Evolutionary conservation across 2,113 vertebrate genomes (phyloP), one percentile per base, ranked within the genome.

Genomic region (Labrus mixtus): DNA sequence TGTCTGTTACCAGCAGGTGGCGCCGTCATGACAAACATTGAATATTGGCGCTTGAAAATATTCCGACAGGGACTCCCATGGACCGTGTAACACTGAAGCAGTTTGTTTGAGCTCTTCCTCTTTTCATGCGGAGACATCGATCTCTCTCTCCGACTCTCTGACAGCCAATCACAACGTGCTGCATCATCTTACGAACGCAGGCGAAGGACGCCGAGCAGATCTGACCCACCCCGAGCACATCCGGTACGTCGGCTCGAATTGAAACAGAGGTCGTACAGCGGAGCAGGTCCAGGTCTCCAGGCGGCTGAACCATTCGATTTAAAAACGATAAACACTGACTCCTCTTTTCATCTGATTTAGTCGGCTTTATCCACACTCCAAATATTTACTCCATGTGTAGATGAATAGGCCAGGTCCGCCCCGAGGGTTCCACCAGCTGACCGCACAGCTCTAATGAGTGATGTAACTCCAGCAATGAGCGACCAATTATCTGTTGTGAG

Each of bases 401-500:
- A 70, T 76, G 29, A 66, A 60, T 54, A 45, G 15, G 5, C 7
- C 55, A 22, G 8, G 8, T 69, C 22, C 13, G 50, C 70, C 50
- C 41, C 48, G 51, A 13, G 37, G 67, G 56, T 45, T 45, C 39
- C 17, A n/a, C n/a, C 62, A n/a, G 48, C 50, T 57, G 55, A 72
- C 43, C 59, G 11, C 53, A 53, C 37, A 33, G 1, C 50, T 13
- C 39, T 56, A 50, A 72, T 61, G 56, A 71, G 37, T 55, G 56
- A 76, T 50, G 55, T 6, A 11, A 37, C 45, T 43, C 65, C 6
- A 17, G n/a, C 43, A 23, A 10, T 62, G 37, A 59, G 22, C 9
- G 46, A 39, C 61, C 43, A 76, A 59, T 83, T 78, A 69, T 37
- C 37, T 15, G 53, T 4, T 51, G 57, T 69, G 76, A 66, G 60